phyloP scores from a whole-genome alignment of 1,140 invertebrate species.

The Diachasma alloeum region DNA sequence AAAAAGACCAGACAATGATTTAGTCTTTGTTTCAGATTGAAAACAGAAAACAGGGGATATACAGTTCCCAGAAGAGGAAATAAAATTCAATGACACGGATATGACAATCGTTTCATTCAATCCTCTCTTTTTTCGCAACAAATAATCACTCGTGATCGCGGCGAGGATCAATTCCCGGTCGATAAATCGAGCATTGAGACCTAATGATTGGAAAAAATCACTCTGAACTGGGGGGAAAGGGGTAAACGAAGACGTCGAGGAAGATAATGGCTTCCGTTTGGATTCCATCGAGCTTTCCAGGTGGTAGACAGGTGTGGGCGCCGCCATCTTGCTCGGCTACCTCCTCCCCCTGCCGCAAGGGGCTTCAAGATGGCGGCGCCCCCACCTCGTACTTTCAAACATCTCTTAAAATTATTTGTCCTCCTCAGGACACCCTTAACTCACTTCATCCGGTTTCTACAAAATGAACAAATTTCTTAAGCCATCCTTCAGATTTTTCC shows the following conservation, averaged over 20 bases:
- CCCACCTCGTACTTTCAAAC: too few relatives aligned
- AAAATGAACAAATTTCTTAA: too few relatives aligned
- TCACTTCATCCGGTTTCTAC: too few relatives aligned
- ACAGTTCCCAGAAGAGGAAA: neutral
- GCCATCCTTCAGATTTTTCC: too few relatives aligned
- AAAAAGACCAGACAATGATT: neutral
- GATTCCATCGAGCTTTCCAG: neutral
- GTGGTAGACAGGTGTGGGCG: too few relatives aligned
- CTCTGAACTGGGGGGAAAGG: neutral
- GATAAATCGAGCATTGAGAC: too few relatives aligned
- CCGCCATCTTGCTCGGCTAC: too few relatives aligned
- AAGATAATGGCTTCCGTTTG: constrained; percentile 5
- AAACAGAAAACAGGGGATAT: neutral
- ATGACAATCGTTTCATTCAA: neutral
- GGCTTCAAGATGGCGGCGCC: too few relatives aligned
- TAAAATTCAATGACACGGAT: neutral
- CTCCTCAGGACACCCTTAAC: too few relatives aligned
- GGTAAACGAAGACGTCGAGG: neutral
- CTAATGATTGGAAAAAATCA: neutral
- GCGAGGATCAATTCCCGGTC: too few relatives aligned
- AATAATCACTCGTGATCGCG: neutral
- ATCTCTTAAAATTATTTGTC: too few relatives aligned
- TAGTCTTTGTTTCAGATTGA: neutral
- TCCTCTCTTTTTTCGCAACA: neutral
- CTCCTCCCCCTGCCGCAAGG: too few relatives aligned